Conservation (phyloP, 2,797 vertebrate genomes). For the Schizothorax lantsangensis region DNA sequence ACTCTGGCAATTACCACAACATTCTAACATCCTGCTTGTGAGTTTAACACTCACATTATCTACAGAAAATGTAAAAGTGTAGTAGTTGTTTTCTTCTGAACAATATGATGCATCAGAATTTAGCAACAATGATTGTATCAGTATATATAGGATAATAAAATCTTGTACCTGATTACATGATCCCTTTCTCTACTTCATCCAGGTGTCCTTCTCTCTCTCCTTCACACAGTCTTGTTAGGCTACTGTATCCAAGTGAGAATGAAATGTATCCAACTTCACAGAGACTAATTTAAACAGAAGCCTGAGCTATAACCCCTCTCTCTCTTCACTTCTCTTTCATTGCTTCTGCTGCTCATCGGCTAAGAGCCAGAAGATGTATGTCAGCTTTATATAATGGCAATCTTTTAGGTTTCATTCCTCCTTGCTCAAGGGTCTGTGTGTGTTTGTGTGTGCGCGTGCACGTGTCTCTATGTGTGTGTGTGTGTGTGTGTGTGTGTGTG, state of each 20-base stretch:
- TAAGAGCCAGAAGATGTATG: slow-evolving; percentile 43
- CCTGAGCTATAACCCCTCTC: background rate
- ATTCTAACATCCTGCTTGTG: background rate
- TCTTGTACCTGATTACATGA: slow-evolving; percentile 30
- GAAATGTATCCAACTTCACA: background rate
- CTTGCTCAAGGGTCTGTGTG: slow-evolving; percentile 57
- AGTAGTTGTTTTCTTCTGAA: background rate
- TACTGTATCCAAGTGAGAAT: background rate
- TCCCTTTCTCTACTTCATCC: slow-evolving; percentile 29
- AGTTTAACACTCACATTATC: background rate
- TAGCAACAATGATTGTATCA: background rate
- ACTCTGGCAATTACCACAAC: background rate
- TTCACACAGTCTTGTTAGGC: slow-evolving; percentile 22
- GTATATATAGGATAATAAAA: background rate
- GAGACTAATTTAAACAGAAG: background rate
- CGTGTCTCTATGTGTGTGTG: slow-evolving; percentile 47
- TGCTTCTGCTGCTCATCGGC: slow-evolving; percentile 60
- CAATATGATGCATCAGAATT: background rate
- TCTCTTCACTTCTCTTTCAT: slow-evolving; percentile 47
- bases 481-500: slow-evolving; percentile 32
- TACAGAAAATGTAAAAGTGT: background rate
- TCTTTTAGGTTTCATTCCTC: slow-evolving; percentile 51
- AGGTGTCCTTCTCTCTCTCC: slow-evolving; percentile 8
- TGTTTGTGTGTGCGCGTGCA: slow-evolving; percentile 51
- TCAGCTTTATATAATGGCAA: slow-evolving; percentile 50